Evolutionary conservation across 2,888 invertebrate genomes (phyloP), one percentile per base, ranked within the genome.

Genomic region (Oscheius myriophilus): DNA sequence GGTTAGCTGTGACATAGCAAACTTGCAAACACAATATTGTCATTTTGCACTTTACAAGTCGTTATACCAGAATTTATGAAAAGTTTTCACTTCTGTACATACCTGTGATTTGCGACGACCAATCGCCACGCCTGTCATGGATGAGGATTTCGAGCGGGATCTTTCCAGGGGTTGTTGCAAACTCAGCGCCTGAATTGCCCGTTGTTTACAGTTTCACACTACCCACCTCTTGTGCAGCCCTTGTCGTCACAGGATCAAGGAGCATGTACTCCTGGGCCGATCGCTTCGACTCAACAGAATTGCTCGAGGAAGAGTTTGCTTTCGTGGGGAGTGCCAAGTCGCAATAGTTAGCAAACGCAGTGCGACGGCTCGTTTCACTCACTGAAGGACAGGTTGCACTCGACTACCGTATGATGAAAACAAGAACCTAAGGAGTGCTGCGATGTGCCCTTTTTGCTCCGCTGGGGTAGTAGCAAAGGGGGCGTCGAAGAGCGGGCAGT

Each of bases 401-500:
- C 9, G 33, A 33, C 33, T 33, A 33, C 33, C 33, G 33, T 33
- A 33, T 33, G 33, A 33, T 6, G 33, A 33, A 33, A 54, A 54
- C n/a, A 52, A 21, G 11, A 46, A 61, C 61, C 46, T 14, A 61
- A 25, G 33, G 61, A 61, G 21, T 61, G 61, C 49, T 49, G 16
- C 3, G 61, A 61, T 49, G 16, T 46, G 16, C 14, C 16, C n/a
- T 16, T n/a, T 16, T 46, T 61, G 2, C 49, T 61, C 33, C 33
- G 33, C 9, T 33, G 33, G 9, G 33, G 33, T 33, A 33, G 33
- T 9, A 33, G 33, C 33, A 33, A 33, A 33, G 33, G 25, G 2
- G 51, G 55, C 45, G 70, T 68, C 52, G 70, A 66, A 39, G 73
- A 70, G 26, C 69, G 57, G 0, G 73, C 67, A 45, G 76, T 76